Base-by-base conservation (phyloP, 2,888 invertebrate species). In the Zaprionus lineosus region DNA sequence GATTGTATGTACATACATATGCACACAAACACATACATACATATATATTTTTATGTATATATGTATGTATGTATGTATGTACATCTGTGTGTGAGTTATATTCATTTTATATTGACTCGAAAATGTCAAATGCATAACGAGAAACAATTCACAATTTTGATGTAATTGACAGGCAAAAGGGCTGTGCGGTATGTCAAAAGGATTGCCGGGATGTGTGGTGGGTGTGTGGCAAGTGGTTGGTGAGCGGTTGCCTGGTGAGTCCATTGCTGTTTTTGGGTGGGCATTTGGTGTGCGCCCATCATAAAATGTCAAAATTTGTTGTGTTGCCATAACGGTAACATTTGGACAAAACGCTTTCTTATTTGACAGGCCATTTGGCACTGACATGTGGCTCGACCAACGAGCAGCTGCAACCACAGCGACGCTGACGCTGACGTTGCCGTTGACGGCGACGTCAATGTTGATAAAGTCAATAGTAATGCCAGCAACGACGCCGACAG, bases 101-200 rank as follows among this genome's bases (percentile, higher is more conserved):
- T 79, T 74, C 74, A 77, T 52, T 85, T 76, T 76, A 86, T 79
- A 84, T 84, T 81, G 78, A 86, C 57, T 81, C 68, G 69, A 81
- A 86, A 86, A 81, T 86, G 81, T 81, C 81, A 81, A 81, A 84
- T 74, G 86, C 81, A 81, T 81, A 81, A 84, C 86, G 77, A 73
- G 69, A 51, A n/a, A 84, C 77, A 76, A 76, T 86, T 84, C 84
- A 81, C 74, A 81, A 84, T 74, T 66, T 79, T 74, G 86, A 81
- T 81, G 81, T 81, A 81, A 81, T 82, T 82, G 86, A 82, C 81
- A 86, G 82, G 60, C 57, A 55, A 72, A 67, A 67, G 41, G 51
- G 60, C 43, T 55, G 56, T 55, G 53, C 36, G 56, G 21, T 21
- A 19, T 37, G 18, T 33, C 33, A 7, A 19, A 16, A 16, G 44